Evolutionary conservation across 2,888 invertebrate species (phyloP), one percentile per base, ranked within the genome.

Genomic region (Plebejus melissa): DNA sequence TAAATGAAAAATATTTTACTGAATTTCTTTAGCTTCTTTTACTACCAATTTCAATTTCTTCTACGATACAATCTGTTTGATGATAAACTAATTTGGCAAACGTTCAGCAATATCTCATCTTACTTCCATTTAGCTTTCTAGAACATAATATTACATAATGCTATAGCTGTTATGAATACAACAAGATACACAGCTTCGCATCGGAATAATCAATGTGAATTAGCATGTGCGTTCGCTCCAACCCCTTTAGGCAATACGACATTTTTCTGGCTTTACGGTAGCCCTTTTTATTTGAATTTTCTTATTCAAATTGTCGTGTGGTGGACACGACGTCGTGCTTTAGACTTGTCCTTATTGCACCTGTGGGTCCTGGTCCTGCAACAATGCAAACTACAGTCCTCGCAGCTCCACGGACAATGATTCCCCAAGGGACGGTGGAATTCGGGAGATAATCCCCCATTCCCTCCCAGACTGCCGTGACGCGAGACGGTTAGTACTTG

Each of bases 391-490:
- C 28, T 65, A 65, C 32, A 60, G 60, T 60, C 9, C 9, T 28
- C 11, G 32, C 60, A 79, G 79, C 78, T 79, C 80, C 79, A 22
- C 22, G 81, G 81, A 83, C 84, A 84, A 84, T 82, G 81, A 79
- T 87, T 86, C 86, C 87, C 87, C 81, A 79, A 81, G 86, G 86
- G 83, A 86, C 81, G 82, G 79, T 82, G 84, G 85, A 84, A 88
- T 86, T 85, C 82, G 83, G 83, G 13, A 65, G 65, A 65, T 65
- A 32, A 65, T 65, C 36, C 65, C 7, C 74, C 60, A n/a, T 74
- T 65, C 76, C 77, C 69, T 69, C n/a, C 36, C 50, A 13, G 70
- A 74, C 65, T n/a, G 72, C 3, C 69, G 75, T 74, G 16, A 58
- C 60, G 60, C 60, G 57, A 74, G 65, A 65, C 60, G 41, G 65